Evolutionary conservation across 2,113 vertebrate species (phyloP), one percentile per base, ranked within the genome.

Genomic region (Etheostoma spectabile): DNA sequence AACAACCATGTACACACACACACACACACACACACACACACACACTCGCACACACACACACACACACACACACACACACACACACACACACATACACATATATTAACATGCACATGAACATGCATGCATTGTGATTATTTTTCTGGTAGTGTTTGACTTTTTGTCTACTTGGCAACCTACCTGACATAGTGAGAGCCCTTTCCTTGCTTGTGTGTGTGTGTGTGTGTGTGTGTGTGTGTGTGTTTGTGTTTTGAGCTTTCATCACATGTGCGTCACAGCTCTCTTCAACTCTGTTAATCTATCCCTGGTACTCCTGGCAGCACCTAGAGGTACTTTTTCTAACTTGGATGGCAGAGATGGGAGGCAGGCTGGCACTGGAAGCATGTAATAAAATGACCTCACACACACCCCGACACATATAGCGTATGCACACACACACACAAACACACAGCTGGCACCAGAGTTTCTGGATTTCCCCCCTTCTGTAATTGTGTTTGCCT

Each of bases 381-480:
- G 13, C 0, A 5, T 33, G 74, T 48, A 77, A 77, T 86, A 79
- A 91, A 88, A 88, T 81, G 56, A 84, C 42, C 53, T 82, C 87
- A 87, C 85, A 79, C 71, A 48, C 53, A 27, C 82, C 24, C 42
- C 42, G 21, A 56, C 49, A 72, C 64, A 72, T 6, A 48, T 48
- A 67, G 19, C 56, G 38, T 55, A 27, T 22, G 57, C 33, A 63
- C 55, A 71, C 59, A 81, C 77, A 82, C 30, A 52, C 55, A 68
- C 66, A 83, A 68, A 84, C 68, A 78, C 62, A 55, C 46, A 35
- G 66, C 72, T 89, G 85, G 76, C 82, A 74, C 46, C 73, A 82
- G 53, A 77, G 27, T 72, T 83, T 22, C 74, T 87, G 85, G 79
- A 90, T 87, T 87, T 89, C 79, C 87, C 88, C 77, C 77, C 77